Evolutionary conservation across 2,797 vertebrate genomes (phyloP), one percentile per base, ranked within the genome.

Genomic region (Apodemus agrarius): DNA sequence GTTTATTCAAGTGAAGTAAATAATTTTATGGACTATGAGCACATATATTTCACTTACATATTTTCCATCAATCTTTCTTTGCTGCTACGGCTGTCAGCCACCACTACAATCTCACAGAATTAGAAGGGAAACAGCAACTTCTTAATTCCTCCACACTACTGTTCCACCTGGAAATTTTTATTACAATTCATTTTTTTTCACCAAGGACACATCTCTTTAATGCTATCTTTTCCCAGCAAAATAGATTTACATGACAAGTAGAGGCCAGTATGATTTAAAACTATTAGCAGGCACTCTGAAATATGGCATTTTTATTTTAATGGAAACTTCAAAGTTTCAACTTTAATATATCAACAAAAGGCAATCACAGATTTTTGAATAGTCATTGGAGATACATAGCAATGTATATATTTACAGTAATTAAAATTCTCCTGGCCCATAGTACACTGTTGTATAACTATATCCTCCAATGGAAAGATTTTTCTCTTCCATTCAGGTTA

Each of bases 61-160:
- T 96, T 93, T 95, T 97, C 94, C 91, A 98, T 97, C 96, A 22
- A 85, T 96, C 7, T 96, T 29, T 85, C 94, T 97, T 96, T 96
- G 95, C 11, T 6, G 10, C n/a, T 96, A 96, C 1, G 37, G 57
- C 37, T 98, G 52, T 89, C 95, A 89, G 61, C 29, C 90, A 31
- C 75, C 93, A 83, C 90, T 95, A 89, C 31, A 94, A 95, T 94
- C 95, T 94, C 82, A 95, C 91, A 84, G 83, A 97, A 88, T 94
- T 96, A 80, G 17, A 95, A 89, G 43, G 21, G 91, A 93, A 17
- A 11, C 59, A 89, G 16, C 6, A 94, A 40, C 57, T 94, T 75
- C n/a, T 90, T 96, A 84, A 93, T 91, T 91, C 91, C 0, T 89
- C 2, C 4, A 92, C 16, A 54, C 52, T 90, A 40, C 17, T 89